phyloP scores from a whole-genome alignment of 2,888 invertebrate genomes.

The Girardia tigrina region DNA sequence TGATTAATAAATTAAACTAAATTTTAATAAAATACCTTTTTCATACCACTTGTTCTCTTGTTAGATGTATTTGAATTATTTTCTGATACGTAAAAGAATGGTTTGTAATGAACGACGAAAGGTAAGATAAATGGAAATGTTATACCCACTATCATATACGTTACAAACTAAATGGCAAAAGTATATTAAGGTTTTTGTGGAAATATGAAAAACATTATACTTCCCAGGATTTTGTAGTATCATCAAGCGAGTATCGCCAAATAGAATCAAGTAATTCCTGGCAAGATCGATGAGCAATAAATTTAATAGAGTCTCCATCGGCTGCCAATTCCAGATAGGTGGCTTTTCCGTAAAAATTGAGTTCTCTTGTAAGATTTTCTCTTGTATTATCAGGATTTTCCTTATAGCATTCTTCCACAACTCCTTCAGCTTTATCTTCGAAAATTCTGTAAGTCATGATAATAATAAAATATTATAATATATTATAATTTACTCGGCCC shows the following conservation, averaged over 20 bases:
- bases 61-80: background rate
- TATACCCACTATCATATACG: background rate
- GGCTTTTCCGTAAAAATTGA: conserved; percentile 44
- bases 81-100: background rate
- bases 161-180: background rate
- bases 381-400: conserved; percentile 45
- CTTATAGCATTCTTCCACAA: conserved; percentile 46
- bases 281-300: conserved; percentile 49
- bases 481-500: conserved; percentile 31
- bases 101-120: background rate
- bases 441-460: conserved; percentile 27
- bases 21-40: background rate
- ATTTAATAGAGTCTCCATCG: conserved; percentile 47
- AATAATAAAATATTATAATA: background rate
- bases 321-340: conserved; percentile 47
- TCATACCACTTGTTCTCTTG: background rate
- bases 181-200: background rate
- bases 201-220: background rate
- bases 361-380: conserved; percentile 43
- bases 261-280: conserved; percentile 47
- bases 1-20: background rate
- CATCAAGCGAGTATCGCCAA: conserved; percentile 45
- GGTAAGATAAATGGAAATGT: background rate
- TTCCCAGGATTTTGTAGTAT: background rate
- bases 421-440: conserved; percentile 45